A percentile compares a stretch with the other conserved stretches of the same genome.
These are phyloP conservation scores for Anomalospiza imberbis DNA, from an alignment of 2,797 vertebrate genomes.

Conservation along the genomic window DNA sequence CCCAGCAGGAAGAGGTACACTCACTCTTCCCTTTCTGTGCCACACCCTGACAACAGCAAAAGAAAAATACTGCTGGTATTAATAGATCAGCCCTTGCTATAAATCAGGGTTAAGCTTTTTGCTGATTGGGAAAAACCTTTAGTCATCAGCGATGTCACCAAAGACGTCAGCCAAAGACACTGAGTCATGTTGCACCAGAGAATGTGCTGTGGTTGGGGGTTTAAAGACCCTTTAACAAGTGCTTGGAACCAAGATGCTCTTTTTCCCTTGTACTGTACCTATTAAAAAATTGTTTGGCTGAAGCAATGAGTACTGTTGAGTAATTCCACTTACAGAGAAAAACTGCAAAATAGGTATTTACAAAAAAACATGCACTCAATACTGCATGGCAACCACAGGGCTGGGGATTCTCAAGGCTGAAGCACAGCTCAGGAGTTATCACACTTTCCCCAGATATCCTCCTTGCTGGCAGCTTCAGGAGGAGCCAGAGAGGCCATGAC, in stretches of 20 bases:
- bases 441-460: background rate
- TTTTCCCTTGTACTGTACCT: background rate
- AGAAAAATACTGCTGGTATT: background rate
- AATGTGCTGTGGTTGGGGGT: background rate
- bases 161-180: background rate
- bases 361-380: background rate
- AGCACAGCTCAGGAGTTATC: background rate
- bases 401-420: background rate
- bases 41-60: background rate
- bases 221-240: background rate
- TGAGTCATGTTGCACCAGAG: background rate
- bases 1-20: background rate
- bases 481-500: background rate
- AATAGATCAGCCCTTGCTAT: background rate
- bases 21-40: background rate
- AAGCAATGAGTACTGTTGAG: background rate
- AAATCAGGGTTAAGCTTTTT: background rate
- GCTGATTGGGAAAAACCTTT: background rate
- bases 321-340: background rate
- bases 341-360: background rate
- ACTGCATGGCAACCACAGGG: background rate
- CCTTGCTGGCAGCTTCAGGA: background rate
- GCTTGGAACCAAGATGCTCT: background rate
- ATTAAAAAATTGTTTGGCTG: background rate
- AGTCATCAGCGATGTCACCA: background rate